Evolutionary conservation across 2,797 vertebrate genomes (phyloP).

Genomic region (Mormyrus hasselquistii): DNA sequence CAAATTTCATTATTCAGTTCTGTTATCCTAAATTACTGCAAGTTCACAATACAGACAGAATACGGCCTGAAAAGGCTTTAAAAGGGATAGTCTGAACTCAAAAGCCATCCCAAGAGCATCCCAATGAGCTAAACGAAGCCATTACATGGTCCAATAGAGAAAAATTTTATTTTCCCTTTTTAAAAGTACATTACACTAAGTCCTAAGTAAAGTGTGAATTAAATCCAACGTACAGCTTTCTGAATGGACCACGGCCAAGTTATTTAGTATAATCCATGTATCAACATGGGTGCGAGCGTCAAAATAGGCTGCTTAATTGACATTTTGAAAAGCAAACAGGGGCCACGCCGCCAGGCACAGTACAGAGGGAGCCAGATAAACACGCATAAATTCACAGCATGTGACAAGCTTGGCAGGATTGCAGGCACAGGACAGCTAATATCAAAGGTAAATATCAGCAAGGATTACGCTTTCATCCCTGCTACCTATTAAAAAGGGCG

Average conservation of each 20-base stretch:
- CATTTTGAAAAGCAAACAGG: constrained; percentile 42
- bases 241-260: constrained; percentile 54
- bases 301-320: constrained; percentile 40
- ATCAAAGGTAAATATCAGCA: constrained; percentile 29
- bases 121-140: constrained; percentile 39
- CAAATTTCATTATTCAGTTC: constrained; percentile 7
- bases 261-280: constrained; percentile 56
- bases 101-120: constrained; percentile 34
- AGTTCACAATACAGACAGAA: not conserved
- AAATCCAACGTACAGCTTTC: constrained; percentile 54
- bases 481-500: not conserved
- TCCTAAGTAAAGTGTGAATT: constrained; percentile 57
- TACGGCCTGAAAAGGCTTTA: constrained; percentile 20
- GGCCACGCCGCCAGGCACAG: constrained; percentile 29
- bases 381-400: constrained; percentile 3
- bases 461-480: not conserved
- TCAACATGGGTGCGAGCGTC: constrained; percentile 49
- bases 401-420: not conserved
- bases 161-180: not conserved
- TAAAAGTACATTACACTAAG: constrained; percentile 46
- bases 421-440: constrained; percentile 19
- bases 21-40: not conserved
- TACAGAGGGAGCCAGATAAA: constrained; percentile 26
- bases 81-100: constrained; percentile 23
- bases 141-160: constrained; percentile 53